These are phyloP conservation scores for Pseudomyrmex sp. DNA, from an alignment of 1,140 invertebrate species.

Conservation along the genomic window DNA sequence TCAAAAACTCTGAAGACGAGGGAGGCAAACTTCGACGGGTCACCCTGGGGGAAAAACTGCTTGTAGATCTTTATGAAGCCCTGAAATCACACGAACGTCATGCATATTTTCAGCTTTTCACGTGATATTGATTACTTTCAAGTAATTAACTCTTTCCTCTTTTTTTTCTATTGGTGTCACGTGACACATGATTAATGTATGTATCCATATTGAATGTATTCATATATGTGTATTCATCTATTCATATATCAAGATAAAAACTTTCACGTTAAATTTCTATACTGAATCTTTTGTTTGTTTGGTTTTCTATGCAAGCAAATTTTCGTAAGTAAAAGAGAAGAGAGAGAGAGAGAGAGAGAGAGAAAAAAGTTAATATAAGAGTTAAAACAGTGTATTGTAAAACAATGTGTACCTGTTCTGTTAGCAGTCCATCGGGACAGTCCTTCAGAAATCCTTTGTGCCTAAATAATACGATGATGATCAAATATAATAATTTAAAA, in stretches of 20 bases:
- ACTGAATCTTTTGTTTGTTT: neutral
- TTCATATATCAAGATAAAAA: neutral
- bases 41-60: constrained; percentile 99
- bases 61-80: constrained; percentile 99
- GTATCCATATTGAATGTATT: neutral
- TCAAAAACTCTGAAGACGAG: constrained; percentile 99
- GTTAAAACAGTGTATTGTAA: neutral
- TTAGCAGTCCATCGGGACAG: constrained; percentile 95
- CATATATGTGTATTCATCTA: neutral
- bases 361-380: constrained; percentile 7
- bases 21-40: constrained; percentile 98
- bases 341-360: neutral
- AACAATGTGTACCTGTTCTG: constrained; percentile 91
- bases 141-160: constrained; percentile 34
- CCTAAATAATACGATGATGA: constrained; percentile 85
- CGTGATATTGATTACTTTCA: constrained; percentile 51
- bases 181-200: constrained; percentile 1
- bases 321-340: neutral
- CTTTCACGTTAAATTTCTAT: neutral
- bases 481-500: neutral
- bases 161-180: constrained; percentile 11
- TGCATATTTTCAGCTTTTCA: constrained; percentile 20
- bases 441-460: constrained; percentile 98
- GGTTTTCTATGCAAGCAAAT: neutral
- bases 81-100: constrained; percentile 86